A percentile compares a stretch with the other conserved stretches of the same genome.
Conservation (phyloP, 2,888 invertebrate genomes). For the Thysanoteuthis rhombus region DNA sequence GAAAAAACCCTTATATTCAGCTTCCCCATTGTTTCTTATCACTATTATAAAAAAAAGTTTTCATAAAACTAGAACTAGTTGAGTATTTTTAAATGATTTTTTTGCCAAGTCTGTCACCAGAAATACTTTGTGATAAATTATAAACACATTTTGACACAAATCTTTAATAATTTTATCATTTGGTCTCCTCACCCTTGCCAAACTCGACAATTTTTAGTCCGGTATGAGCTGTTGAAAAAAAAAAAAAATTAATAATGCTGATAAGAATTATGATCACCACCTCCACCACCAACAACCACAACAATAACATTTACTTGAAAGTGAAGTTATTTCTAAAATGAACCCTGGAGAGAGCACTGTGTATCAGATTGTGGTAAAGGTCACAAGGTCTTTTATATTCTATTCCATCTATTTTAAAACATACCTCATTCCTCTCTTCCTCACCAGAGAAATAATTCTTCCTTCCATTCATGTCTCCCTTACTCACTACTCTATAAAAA, state of each 20-base stretch:
- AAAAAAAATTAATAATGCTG: neutral
- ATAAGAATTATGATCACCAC: neutral
- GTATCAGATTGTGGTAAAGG: neutral
- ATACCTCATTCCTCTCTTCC: too few species aligned
- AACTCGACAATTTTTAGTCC: neutral
- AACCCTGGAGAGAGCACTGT: neutral
- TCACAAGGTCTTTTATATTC: neutral
- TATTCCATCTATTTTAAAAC: neutral
- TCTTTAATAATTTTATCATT: neutral
- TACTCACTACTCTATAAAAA: neutral
- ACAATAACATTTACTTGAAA: too few species aligned
- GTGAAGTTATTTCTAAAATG: neutral
- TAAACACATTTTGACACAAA: neutral
- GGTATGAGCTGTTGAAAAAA: neutral
- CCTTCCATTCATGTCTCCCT: neutral
- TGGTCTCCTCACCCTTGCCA: neutral
- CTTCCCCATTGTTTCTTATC: neutral
- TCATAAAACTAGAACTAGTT: neutral
- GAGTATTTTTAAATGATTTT: neutral
- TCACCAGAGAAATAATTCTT: neutral
- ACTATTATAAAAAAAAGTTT: neutral
- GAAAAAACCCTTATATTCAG: neutral
- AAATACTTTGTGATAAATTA: neutral
- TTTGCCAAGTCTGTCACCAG: neutral
- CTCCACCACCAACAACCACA: neutral